These are phyloP conservation scores for Caenorhabditis briggsae DNA, from an alignment of 1,140 invertebrate species.

Conservation along the genomic window DNA sequence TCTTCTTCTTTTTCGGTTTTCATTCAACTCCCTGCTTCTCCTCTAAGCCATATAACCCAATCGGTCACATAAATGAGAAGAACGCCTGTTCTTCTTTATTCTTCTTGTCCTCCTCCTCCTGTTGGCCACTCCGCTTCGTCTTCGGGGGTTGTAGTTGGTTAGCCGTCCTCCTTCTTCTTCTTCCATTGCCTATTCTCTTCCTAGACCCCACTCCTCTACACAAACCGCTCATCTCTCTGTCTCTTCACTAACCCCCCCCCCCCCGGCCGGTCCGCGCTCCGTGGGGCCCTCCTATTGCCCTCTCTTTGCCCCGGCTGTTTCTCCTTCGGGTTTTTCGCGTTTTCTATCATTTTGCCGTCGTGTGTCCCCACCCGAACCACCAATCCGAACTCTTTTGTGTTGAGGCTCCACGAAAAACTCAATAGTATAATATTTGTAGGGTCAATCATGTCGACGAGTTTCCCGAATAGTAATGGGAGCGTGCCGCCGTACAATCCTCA, in stretches of 20 bases:
- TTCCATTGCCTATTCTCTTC: slow-evolving; percentile 12
- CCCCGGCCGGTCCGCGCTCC: not conserved
- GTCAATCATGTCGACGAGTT: slow-evolving; percentile 45
- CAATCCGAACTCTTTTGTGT: not conserved
- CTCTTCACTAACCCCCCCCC: slow-evolving; percentile 49
- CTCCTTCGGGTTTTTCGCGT: not conserved
- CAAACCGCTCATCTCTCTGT: slow-evolving; percentile 51
- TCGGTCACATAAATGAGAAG: slow-evolving; percentile 56
- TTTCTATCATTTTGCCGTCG: not conserved
- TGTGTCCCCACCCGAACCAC: slow-evolving; percentile 5
- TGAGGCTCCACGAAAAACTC: no score
- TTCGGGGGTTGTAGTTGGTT: slow-evolving; percentile 35
- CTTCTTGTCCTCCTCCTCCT: not conserved
- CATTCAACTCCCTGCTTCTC: not conserved
- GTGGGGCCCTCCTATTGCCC: slow-evolving; percentile 2
- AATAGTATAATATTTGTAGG: slow-evolving; percentile 1
- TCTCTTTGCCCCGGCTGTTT: not conserved
- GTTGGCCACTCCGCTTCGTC: slow-evolving; percentile 31
- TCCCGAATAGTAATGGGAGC: slow-evolving; percentile 37
- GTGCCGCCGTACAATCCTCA: slow-evolving; percentile 30
- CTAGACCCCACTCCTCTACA: slow-evolving; percentile 49
- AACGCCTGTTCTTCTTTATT: slow-evolving; percentile 46
- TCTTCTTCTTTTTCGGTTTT: not conserved
- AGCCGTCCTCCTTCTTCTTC: slow-evolving; percentile 1
- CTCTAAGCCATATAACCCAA: slow-evolving; percentile 49